Base-by-base conservation (phyloP, 2,888 invertebrate species). In the Galerucella nymphaeae region DNA sequence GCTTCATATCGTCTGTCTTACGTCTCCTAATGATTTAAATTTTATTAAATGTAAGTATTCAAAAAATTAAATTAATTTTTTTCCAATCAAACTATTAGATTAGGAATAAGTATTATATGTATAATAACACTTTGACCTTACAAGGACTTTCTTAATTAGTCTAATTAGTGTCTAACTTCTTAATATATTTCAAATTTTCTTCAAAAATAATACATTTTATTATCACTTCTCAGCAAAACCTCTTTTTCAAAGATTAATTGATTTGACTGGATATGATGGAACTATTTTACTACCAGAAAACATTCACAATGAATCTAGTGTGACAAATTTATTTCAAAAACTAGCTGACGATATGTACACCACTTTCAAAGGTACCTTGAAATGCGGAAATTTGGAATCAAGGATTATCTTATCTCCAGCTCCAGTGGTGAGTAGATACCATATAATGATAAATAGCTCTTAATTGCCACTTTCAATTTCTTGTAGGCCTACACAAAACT, bases 191-290 rank as follows among this genome's bases (percentile, higher is more conserved):
- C 8, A 30, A 30, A 30, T 30, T 30, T 30, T 30, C 30, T 30
- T 30, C 30, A 30, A 18, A 38, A 62, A 63, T 64, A 53, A 57
- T 62, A 11, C 4, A 45, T 2, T 45, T 4, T 0, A 4, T 0
- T 45, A 10, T 45, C 2, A 45, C 45, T 78, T 87, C 85, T 79
- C 85, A 87, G 91, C 92, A 18, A 88, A 93, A 85, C 91, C 93
- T 9, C 85, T 93, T 9, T 95, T 95, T 85, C 94, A 96, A 84
- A 91, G 93, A 84, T 88, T 97, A 53, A 90, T 96, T 57, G 95
- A 96, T 80, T 85, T 93, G 20, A 93, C 92, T 58, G 91, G 92
- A 20, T 89, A 90, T 30, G 91, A 91, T 77, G 93, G 93, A 71
- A 84, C 87, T 53, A 87, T 92, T 59, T 86, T 89, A 73, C 82